A percentile compares a stretch with the other conserved stretches of the same genome.
Evolutionary conservation across 2,888 invertebrate species (phyloP).

Genomic region (Scaptomyza tumidula): DNA sequence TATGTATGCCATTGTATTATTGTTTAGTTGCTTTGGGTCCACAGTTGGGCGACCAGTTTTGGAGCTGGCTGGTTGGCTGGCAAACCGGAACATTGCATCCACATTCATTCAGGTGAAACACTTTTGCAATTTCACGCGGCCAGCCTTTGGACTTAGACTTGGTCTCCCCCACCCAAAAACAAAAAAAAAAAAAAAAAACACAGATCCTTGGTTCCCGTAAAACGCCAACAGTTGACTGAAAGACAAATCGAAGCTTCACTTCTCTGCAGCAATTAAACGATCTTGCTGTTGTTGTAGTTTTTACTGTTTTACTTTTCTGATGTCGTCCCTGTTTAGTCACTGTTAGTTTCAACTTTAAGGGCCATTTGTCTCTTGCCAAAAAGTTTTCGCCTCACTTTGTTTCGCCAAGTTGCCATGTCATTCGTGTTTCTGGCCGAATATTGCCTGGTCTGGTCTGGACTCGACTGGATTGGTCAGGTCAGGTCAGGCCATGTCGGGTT

Average conservation of each 20-base stretch:
- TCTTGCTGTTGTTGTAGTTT: constrained; percentile 29
- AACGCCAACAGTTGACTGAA: constrained; percentile 63
- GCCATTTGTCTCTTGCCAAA: constrained; percentile 78
- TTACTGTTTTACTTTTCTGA: constrained; percentile 36
- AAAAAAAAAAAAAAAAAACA: not conserved
- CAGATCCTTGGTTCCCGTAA: constrained; percentile 3
- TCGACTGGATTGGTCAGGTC: not conserved
- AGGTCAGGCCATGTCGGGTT: not conserved
- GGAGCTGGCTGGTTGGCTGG: constrained; percentile 19
- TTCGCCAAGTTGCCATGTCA: constrained; percentile 73
- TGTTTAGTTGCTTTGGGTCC: no score
- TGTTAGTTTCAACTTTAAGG: constrained; percentile 75
- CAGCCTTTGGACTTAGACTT: constrained; percentile 38
- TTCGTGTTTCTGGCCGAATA: constrained; percentile 37
- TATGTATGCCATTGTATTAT: no score
- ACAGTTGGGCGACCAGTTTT: constrained; percentile 11
- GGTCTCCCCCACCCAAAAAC: no score
- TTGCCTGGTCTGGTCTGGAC: constrained; percentile 12
- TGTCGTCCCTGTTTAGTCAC: constrained; percentile 70
- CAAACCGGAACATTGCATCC: constrained; percentile 38
- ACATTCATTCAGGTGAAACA: constrained; percentile 81
- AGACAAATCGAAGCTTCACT: constrained; percentile 79
- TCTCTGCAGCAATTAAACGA: constrained; percentile 82
- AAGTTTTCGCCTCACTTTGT: constrained; percentile 73
- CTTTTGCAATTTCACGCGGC: constrained; percentile 79